Evolutionary conservation across 2,113 vertebrate genomes (phyloP), one percentile per base, ranked within the genome.

Genomic region (Fregetta grallaria): DNA sequence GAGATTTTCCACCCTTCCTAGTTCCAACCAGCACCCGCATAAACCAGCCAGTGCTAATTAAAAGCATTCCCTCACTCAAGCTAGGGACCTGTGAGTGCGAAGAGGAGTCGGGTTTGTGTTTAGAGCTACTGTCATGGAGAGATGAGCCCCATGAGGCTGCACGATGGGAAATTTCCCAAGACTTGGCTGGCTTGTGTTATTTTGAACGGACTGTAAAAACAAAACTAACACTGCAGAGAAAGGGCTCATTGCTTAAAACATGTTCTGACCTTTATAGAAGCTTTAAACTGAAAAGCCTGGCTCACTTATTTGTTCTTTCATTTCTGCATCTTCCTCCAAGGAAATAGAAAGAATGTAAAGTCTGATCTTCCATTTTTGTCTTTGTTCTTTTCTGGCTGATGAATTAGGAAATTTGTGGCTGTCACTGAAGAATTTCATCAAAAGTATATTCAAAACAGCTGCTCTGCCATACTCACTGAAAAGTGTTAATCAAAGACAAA

Each of bases 1-100:
- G 92, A 96, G 90, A 83, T 97, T 93, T 93, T 95, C 90, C 62
- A 90, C 81, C 62, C 81, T 92, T 88, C 50, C 74, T n/a, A 76
- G 40, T 53, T 95, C 71, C 93, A 94, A 25, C 56, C 12, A 2
- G 80, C 70, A 87, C 70, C 36, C n/a, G 0, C 52, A 53, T 44
- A 90, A 95, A 76, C 27, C 77, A 96, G 92, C 53, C 72, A 79
- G 77, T 4, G 7, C n/a, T 90, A 82, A 94, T 93, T 90, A 96
- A 96, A 96, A 96, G 58, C 93, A 88, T 91, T 97, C 77, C 40
- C 58, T 91, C 45, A 5, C 66, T 91, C 32, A 10, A 95, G 70
- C 84, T 80, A 90, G 66, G 84, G 84, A 67, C 61, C 81, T 78
- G 9, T 29, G 84, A 92, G 62, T 17, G 58, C 77, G 75, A 81